Evolutionary conservation across 1,140 invertebrate genomes (phyloP).

Genomic region (Drosophila bocki): DNA sequence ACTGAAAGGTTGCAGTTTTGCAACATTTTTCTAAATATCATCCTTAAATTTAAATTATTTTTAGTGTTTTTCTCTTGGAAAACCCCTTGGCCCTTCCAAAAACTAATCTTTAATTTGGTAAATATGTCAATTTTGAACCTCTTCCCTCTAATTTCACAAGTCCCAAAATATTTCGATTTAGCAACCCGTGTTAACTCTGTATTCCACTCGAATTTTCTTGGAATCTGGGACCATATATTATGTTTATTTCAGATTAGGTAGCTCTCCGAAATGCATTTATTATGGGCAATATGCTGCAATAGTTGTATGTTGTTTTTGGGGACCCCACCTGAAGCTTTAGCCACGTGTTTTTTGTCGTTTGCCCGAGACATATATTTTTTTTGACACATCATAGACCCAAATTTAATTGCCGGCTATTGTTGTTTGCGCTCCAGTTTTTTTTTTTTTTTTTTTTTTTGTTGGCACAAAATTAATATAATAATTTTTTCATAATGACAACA

Average conservation of each 20-base stretch:
- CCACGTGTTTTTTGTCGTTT: slow-evolving; percentile 39
- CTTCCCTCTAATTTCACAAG: slow-evolving; percentile 5
- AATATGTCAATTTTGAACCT: neutral
- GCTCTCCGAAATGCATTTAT: slow-evolving; percentile 55
- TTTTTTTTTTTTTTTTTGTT: slow-evolving; percentile 17
- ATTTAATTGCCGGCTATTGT: slow-evolving; percentile 50
- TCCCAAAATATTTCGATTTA: slow-evolving; percentile 32
- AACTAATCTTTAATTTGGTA: neutral
- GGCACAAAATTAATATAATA: slow-evolving; percentile 71
- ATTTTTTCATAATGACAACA: slow-evolving; percentile 68
- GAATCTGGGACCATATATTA: slow-evolving; percentile 43
- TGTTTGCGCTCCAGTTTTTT: slow-evolving; percentile 57
- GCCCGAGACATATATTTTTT: slow-evolving; percentile 17
- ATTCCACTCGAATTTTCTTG: slow-evolving; percentile 28
- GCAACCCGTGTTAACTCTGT: slow-evolving; percentile 16
- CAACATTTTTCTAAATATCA: neutral
- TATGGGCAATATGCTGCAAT: slow-evolving; percentile 47
- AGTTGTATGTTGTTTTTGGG: slow-evolving; percentile 35
- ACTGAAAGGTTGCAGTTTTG: no score
- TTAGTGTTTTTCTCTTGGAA: no score
- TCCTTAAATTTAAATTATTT: neutral
- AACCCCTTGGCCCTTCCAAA: neutral
- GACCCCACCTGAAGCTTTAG: slow-evolving; percentile 45
- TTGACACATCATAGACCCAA: slow-evolving; percentile 43
- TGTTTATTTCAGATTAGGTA: slow-evolving; percentile 56